Percentiles rank a stretch among this genome's conserved stretches.
Evolutionary conservation across 2,888 invertebrate genomes (phyloP).

Genomic region (Parapristionchus giblindavisi): DNA sequence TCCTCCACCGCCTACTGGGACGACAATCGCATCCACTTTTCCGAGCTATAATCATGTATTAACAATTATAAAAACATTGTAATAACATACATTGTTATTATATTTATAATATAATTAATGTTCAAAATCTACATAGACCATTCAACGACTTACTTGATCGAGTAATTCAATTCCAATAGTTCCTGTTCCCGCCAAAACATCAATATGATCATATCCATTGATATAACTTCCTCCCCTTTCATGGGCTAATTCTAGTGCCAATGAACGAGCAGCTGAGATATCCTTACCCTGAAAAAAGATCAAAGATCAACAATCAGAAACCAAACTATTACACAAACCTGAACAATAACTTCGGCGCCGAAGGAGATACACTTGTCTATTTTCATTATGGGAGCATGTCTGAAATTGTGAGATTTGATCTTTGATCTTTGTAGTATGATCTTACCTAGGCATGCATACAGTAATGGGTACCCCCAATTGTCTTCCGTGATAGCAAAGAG

Average conservation of each 20-base stretch:
- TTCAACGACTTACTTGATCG: conserved; percentile 78
- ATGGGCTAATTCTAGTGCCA: conserved; percentile 81
- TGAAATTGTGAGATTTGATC: conserved; percentile 73
- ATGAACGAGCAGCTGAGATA: conserved; percentile 75
- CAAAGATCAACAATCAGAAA: background rate
- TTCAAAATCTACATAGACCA: background rate
- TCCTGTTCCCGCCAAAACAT: conserved; percentile 92
- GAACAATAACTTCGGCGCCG: conserved; percentile 85
- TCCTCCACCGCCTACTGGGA: conserved; percentile 94
- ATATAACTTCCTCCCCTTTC: conserved; percentile 74
- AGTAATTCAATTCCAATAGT: conserved; percentile 90
- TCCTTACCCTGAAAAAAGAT: conserved; percentile 75
- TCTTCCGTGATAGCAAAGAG: conserved; percentile 82
- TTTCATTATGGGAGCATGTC: conserved; percentile 92
- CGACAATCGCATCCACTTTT: conserved; percentile 86
- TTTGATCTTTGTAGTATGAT: background rate
- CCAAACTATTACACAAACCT: conserved; percentile 76
- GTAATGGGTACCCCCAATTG: conserved; percentile 79
- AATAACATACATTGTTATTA: background rate
- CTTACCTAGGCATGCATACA: conserved; percentile 81
- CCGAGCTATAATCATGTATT: conserved; percentile 61
- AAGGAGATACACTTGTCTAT: conserved; percentile 85
- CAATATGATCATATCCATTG: conserved; percentile 84
- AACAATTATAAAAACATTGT: background rate
- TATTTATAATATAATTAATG: background rate